Base-by-base conservation (phyloP, 2,797 vertebrate species). In the Moxostoma hubbsi region DNA sequence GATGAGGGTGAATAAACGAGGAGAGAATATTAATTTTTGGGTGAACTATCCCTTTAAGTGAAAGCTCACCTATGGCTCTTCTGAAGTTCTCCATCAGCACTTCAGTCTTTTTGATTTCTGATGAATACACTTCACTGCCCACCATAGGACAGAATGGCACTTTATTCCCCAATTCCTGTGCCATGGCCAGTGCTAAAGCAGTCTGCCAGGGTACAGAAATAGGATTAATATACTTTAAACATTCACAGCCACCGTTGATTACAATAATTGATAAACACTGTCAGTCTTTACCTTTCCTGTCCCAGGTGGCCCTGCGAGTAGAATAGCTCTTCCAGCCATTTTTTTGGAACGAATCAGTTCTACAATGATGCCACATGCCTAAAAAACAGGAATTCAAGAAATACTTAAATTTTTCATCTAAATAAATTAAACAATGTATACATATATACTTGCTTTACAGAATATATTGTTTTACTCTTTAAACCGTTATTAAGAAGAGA, bases 71-170 rank as follows among this genome's bases (percentile, higher is more conserved):
- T 12, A 99, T 99, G 7, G 98, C 97, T 82, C 98, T 94, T 82
- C 98, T 93, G 90, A 99, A 99, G 90, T 99, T 99, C 92, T 99
- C 98, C 98, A 99, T 99, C 43, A 99, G 91, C 65, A 99, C 98
- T 92, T 99, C 98, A 0, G 98, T 99, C 89, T 99, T 99, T 93
- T 99, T 99, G 79, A 99, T 99, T 91, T 99, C 98, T 0, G 96
- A 93, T 0, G 98, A 99, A 91, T 98, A 99, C 10, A 99, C 98
- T 82, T 99, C 98, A 72, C 98, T 99, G 75, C 98, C 98, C 77
- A 99, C 97, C 97, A 99, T 99, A 0, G 98, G 98, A 85, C 98
- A 99, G 90, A 99, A 99, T 1, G 98, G 98, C 71, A 99, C 97
- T 87, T 99, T 99, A 88, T 96, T 99, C 46, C 98, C 98, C 88